A percentile compares a stretch with the other conserved stretches of the same genome.
These are phyloP conservation scores for Stigmatopora nigra DNA, from an alignment of 2,113 vertebrate species.

Conservation along the genomic window DNA sequence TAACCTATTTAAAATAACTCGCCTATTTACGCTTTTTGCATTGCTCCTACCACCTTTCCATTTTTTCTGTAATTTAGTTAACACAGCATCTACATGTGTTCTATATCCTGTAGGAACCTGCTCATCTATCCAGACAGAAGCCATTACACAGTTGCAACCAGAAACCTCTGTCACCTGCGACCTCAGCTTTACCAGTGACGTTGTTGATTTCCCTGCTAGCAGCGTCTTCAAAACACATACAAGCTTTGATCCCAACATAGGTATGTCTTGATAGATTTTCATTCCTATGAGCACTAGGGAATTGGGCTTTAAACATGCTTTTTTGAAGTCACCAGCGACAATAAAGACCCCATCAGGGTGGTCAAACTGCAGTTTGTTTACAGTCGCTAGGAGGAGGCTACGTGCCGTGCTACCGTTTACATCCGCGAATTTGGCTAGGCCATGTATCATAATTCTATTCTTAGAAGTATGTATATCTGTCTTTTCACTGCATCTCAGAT, in stretches of 20 bases:
- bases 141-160: conserved; percentile 72
- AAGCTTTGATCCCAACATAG: conserved; percentile 74
- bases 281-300: neutral
- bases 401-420: too few species aligned
- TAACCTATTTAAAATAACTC: neutral
- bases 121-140: conserved; percentile 71
- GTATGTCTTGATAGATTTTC: conserved; percentile 52
- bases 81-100: conserved; percentile 1
- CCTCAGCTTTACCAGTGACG: conserved; percentile 73
- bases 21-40: neutral
- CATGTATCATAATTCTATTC: neutral
- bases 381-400: too few species aligned
- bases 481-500: neutral
- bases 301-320: too few species aligned
- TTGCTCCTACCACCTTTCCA: neutral
- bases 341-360: too few species aligned
- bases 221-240: conserved; percentile 75
- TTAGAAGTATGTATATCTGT: neutral
- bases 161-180: conserved; percentile 78
- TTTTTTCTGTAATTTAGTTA: neutral
- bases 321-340: too few species aligned
- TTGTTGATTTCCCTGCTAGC: conserved; percentile 72
- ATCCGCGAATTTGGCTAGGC: neutral
- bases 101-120: conserved; percentile 73
- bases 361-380: too few species aligned